Base-by-base conservation (phyloP, 2,888 invertebrate genomes). In the Steinernema carpocapsae region DNA sequence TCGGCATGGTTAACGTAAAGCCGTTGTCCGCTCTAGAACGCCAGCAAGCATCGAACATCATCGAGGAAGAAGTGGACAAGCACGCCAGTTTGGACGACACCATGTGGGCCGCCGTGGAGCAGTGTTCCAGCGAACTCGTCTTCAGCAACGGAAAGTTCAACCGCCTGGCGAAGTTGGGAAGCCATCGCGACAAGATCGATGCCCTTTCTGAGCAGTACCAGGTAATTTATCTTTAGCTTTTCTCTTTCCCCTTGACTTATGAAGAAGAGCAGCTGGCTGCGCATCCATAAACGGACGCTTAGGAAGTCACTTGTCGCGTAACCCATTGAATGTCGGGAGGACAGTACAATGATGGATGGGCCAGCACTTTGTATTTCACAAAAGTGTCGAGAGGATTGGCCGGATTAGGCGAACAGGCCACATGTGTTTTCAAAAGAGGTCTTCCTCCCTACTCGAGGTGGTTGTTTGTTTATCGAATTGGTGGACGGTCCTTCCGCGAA, bases 21-120 rank as follows among this genome's bases (percentile, higher is more conserved):
- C 48, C 51, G 0, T 74, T 78, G 14, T 77, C 73, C 51, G 72
- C 80, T n/a, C 78, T 78, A 17, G 81, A 83, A 14, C 80, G 83
- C 29, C 70, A 85, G 70, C 77, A 78, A n/a, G 78, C 59, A 12
- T 85, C 85, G 7, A 73, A 78, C 42, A 24, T 82, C 42, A 83
- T 80, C 56, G 71, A 75, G 29, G 52, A 26, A 19, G 83, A 82
- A 71, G 74, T 46, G 12, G 32, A 32, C 29, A 64, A 64, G 26
- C 64, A 64, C 19, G 81, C 80, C 26, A 79, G 77, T 10, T 72
- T 85, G 64, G 79, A 83, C 73, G 74, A 76, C 12, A 12, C 76
- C 32, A 84, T 86, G 85, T 83, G 83, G 84, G 78, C 79, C 26
- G 83, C 83, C 7, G 76, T 87, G 14, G 81, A 81, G 29, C 82